A percentile compares a stretch with the other conserved stretches of the same genome.
phyloP scores from a whole-genome alignment of 2,113 vertebrate genomes.

The Ramphastos sulfuratus region DNA sequence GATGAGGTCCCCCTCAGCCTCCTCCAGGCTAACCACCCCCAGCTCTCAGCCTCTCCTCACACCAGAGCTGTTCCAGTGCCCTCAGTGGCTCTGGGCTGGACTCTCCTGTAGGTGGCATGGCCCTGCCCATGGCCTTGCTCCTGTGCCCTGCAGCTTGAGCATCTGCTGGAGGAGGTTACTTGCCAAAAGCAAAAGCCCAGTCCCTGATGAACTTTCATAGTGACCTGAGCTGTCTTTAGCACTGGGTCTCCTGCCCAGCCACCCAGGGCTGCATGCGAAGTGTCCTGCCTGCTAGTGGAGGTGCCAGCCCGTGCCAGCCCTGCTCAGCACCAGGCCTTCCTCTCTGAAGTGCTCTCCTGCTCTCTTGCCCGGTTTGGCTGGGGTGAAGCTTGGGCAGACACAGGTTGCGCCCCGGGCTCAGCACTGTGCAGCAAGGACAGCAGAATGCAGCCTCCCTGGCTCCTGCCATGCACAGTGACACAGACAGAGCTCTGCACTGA shows the following conservation, averaged over 20 bases:
- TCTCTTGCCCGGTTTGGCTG: rapidly evolving
- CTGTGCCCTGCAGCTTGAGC: background rate
- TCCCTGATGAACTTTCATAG: background rate
- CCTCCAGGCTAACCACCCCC: too few relatives aligned
- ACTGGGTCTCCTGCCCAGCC: background rate
- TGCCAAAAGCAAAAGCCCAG: background rate
- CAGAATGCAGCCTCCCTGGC: background rate
- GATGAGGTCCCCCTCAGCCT: too few relatives aligned
- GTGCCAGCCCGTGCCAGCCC: background rate
- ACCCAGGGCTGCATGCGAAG: background rate
- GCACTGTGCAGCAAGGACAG: background rate
- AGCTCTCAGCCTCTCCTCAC: too few relatives aligned
- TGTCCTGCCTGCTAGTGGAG: background rate
- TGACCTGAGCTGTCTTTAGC: background rate
- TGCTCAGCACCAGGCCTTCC: background rate
- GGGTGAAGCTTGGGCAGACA: background rate
- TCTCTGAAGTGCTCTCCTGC: background rate
- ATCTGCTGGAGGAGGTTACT: background rate
- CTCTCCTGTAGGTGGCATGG: background rate
- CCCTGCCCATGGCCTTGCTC: rapidly evolving
- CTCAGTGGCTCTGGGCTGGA: too few relatives aligned
- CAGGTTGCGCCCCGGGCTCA: background rate
- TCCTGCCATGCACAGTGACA: too few relatives aligned
- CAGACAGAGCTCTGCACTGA: background rate
- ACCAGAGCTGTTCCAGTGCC: too few relatives aligned